phyloP scores from a whole-genome alignment of 2,888 invertebrate genomes.

The Dryomyza anilis region DNA sequence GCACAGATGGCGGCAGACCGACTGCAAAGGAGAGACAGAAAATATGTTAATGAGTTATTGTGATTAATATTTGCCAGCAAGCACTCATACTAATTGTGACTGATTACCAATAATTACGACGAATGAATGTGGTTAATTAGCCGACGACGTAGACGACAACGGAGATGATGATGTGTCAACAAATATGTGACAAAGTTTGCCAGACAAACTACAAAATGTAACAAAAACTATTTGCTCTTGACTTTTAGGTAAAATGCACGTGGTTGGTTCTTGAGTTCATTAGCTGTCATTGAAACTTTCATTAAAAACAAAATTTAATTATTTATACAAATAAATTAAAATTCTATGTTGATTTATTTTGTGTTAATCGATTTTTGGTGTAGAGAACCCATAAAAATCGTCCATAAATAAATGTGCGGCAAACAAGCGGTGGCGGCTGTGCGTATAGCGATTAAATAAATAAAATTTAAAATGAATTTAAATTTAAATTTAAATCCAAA shows the following conservation, averaged over 20 bases:
- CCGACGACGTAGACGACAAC: conserved; percentile 6
- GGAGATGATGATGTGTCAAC: too few species aligned
- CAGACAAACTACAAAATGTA: conserved; percentile 1
- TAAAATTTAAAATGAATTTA: too few species aligned
- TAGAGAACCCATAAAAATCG: conserved; percentile 6
- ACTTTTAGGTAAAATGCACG: too few species aligned
- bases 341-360: neutral
- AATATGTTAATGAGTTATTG: conserved; percentile 18
- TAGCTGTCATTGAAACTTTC: too few species aligned
- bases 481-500: neutral
- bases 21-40: conserved; percentile 39
- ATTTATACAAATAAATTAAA: neutral
- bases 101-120: conserved; percentile 25
- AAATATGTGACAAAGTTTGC: neutral
- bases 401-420: too few species aligned
- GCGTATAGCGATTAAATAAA: neutral
- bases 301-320: too few species aligned
- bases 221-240: neutral
- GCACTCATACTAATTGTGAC: conserved; percentile 19
- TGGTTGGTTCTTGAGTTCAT: too few species aligned
- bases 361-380: neutral
- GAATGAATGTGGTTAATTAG: conserved; percentile 21
- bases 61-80: conserved; percentile 21
- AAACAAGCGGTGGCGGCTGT: neutral
- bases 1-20: conserved; percentile 58